Evolutionary conservation across 1,140 invertebrate genomes (phyloP).

Genomic region (Grapholita molesta): DNA sequence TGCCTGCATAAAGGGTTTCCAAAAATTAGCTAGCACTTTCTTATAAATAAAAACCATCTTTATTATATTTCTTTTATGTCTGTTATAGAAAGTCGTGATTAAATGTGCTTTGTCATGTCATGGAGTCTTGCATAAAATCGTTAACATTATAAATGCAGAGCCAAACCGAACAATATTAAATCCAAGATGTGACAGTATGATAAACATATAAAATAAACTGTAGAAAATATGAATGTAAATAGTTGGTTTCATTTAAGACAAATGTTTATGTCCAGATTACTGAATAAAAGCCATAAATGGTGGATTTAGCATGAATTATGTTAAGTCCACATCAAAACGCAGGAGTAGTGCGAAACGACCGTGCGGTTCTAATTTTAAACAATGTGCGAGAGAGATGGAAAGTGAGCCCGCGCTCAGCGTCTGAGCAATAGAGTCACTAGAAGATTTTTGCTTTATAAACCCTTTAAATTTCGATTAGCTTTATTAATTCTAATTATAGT

Average conservation of each 20-base stretch:
- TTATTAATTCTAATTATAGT: too few species aligned
- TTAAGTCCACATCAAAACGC: slow-evolving; percentile 33
- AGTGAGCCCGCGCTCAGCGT: slow-evolving; percentile 36
- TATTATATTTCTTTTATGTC: too few species aligned
- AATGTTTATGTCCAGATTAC: slow-evolving; percentile 1
- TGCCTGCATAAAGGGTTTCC: too few species aligned
- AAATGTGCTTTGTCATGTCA: too few species aligned
- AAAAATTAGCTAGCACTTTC: too few species aligned
- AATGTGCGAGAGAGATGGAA: slow-evolving; percentile 51
- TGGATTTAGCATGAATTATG: slow-evolving; percentile 39
- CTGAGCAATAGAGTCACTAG: background rate
- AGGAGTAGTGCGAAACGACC: slow-evolving; percentile 51
- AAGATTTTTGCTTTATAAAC: background rate
- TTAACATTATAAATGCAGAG: too few species aligned
- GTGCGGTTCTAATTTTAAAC: slow-evolving; percentile 68
- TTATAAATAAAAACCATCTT: too few species aligned
- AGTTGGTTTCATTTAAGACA: slow-evolving; percentile 23
- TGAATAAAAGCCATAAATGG: background rate
- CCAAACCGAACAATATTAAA: too few species aligned
- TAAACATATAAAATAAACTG: background rate
- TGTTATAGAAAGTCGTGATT: too few species aligned
- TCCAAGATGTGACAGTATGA: background rate
- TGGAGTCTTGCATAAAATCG: too few species aligned
- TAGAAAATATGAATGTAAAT: background rate
- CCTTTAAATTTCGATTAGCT: too few species aligned